A percentile compares a stretch with the other conserved stretches of the same genome.
Conservation (phyloP, 1,140 invertebrate species). For the Drosophila bocki region DNA sequence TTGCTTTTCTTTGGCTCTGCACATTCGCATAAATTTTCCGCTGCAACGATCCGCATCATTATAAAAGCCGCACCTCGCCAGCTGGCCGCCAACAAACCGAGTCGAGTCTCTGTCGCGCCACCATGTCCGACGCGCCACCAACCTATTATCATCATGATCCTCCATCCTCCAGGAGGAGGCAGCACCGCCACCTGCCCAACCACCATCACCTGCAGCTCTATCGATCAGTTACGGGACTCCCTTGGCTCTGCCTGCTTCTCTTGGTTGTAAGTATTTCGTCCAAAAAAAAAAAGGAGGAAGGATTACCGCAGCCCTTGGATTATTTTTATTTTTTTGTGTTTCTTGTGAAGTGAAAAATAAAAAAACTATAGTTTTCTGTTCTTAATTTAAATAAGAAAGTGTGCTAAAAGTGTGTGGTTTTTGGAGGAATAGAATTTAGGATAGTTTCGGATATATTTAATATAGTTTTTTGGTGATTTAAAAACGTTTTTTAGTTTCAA, state of each 20-base stretch:
- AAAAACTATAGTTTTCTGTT: neutral
- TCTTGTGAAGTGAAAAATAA: slow-evolving; percentile 1
- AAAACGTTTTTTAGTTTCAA: neutral
- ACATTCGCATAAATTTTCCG: slow-evolving; percentile 82
- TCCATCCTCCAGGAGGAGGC: slow-evolving; percentile 5
- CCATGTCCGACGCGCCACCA: slow-evolving; percentile 56
- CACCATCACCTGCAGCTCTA: neutral
- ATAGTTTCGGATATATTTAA: neutral
- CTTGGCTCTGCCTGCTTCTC: slow-evolving; percentile 37
- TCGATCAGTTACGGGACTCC: neutral
- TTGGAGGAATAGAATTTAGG: neutral
- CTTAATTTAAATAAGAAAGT: neutral
- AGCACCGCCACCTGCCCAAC: neutral
- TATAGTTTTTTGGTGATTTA: neutral
- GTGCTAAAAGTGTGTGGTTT: neutral
- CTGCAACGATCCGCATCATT: slow-evolving; percentile 70
- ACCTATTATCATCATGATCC: slow-evolving; percentile 6
- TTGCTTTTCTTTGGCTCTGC: slow-evolving; percentile 39
- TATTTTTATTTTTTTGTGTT: slow-evolving; percentile 10
- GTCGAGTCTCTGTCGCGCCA: slow-evolving; percentile 71
- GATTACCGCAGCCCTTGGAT: neutral
- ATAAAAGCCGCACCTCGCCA: slow-evolving; percentile 73
- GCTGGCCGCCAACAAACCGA: slow-evolving; percentile 72
- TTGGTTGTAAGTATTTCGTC: slow-evolving; percentile 39
- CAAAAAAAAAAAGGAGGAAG: neutral